phyloP scores from a whole-genome alignment of 2,113 vertebrate species.

The Callipepla californica region DNA sequence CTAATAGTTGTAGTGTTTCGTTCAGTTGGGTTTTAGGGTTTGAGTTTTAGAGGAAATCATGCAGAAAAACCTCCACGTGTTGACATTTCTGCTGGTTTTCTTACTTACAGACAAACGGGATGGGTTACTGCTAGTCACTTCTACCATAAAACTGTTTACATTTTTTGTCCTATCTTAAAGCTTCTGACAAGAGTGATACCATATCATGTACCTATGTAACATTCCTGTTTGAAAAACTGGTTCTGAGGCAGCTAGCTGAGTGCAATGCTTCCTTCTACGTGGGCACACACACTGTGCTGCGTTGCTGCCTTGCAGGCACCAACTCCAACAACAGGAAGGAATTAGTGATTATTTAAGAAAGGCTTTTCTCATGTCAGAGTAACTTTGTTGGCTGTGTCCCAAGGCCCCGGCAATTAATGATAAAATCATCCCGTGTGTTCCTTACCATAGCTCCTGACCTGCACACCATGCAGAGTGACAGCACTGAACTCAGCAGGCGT shows the following conservation, averaged over 20 bases:
- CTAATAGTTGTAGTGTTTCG: neutral
- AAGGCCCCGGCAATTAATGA: neutral
- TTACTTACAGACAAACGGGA: neutral
- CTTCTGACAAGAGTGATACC: neutral
- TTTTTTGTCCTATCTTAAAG: neutral
- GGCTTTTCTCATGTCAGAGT: neutral
- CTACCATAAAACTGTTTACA: neutral
- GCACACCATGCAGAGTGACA: neutral
- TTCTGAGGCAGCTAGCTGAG: neutral
- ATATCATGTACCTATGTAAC: neutral
- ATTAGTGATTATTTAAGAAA: neutral
- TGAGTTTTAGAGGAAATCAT: neutral
- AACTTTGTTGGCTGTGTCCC: neutral
- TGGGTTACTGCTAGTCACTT: neutral
- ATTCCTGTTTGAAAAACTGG: neutral
- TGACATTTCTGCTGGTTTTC: neutral
- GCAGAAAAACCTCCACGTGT: neutral
- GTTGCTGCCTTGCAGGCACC: neutral
- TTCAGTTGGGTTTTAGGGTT: neutral
- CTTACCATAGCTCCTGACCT: neutral
- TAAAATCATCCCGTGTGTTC: neutral
- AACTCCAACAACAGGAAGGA: neutral
- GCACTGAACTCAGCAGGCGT: no score
- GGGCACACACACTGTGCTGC: neutral
- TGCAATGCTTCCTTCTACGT: fast-evolving